A percentile compares a stretch with the other conserved stretches of the same genome.
These are phyloP conservation scores for Rhinichthys klamathensis DNA, from an alignment of 2,113 vertebrate genomes.

Conservation along the genomic window DNA sequence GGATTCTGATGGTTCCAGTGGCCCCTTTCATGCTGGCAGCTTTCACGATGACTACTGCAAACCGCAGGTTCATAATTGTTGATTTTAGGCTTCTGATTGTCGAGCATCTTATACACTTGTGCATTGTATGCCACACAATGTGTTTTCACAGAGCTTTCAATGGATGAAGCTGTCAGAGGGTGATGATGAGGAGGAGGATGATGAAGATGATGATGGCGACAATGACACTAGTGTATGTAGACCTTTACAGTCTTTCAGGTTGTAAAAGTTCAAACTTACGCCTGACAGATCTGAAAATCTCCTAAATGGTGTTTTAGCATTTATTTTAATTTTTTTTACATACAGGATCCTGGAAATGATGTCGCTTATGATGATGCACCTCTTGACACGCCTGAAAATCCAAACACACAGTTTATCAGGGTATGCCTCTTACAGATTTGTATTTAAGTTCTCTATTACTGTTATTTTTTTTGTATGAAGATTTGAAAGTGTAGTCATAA, in stretches of 20 bases:
- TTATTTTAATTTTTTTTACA: neutral
- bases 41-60: conserved; percentile 75
- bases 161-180: conserved; percentile 26
- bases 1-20: conserved; percentile 11
- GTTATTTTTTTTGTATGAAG: neutral
- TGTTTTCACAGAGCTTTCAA: conserved; percentile 27
- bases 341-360: conserved; percentile 24
- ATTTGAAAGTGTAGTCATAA: neutral
- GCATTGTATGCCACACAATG: neutral
- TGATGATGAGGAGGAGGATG: neutral
- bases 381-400: conserved; percentile 5
- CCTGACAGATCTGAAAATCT: neutral
- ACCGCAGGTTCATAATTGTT: conserved; percentile 59
- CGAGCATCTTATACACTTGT: neutral
- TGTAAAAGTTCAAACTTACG: neutral
- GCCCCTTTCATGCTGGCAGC: conserved; percentile 34
- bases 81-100: neutral
- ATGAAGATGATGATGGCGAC: neutral
- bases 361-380: neutral
- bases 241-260: neutral
- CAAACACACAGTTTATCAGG: conserved; percentile 9
- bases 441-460: neutral
- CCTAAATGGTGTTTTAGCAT: neutral
- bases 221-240: conserved; percentile 28
- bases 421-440: neutral